Percentiles rank a stretch among this genome's conserved stretches.
These are phyloP conservation scores for Rhabdomys pumilio DNA, from an alignment of 2,797 vertebrate genomes.

Conservation along the genomic window DNA sequence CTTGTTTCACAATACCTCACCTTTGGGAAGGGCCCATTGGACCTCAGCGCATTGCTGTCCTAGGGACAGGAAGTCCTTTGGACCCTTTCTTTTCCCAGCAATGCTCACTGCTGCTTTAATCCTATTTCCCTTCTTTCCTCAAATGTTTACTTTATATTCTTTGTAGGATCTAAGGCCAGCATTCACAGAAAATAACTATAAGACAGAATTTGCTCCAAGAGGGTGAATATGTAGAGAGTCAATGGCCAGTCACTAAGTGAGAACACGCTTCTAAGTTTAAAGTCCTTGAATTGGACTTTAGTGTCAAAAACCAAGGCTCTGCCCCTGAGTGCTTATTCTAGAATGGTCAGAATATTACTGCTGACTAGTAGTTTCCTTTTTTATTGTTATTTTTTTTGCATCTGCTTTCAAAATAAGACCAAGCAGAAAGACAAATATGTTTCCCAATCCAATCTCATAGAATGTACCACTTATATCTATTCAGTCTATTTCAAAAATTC, in stretches of 20 bases:
- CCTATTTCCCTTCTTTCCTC: background rate
- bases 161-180: background rate
- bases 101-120: rapidly evolving
- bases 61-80: background rate
- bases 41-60: background rate
- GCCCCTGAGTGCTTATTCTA: background rate
- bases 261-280: background rate
- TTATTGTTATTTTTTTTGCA: background rate
- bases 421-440: background rate
- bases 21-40: background rate
- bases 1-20: background rate
- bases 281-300: background rate
- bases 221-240: background rate
- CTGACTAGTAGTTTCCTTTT: background rate
- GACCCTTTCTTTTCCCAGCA: background rate
- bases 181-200: background rate
- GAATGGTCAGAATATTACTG: background rate
- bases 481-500: background rate
- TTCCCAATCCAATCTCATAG: background rate
- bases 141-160: slow-evolving; percentile 20
- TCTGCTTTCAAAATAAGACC: background rate
- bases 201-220: background rate
- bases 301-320: background rate
- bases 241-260: background rate
- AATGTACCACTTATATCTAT: background rate